phyloP scores from a whole-genome alignment of 1,140 invertebrate genomes.

The Panagrolaimus sp. region DNA sequence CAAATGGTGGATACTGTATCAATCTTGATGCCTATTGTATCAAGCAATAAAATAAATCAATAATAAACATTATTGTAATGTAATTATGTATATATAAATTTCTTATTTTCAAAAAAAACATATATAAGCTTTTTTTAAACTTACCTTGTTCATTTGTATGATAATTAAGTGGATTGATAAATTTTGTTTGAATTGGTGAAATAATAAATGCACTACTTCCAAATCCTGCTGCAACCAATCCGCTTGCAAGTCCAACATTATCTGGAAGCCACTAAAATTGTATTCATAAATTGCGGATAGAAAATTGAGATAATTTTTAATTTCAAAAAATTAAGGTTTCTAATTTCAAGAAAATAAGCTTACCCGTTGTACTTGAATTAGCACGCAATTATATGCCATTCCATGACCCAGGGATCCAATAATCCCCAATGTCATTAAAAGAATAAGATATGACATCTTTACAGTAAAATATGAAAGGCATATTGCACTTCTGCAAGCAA shows the following conservation, averaged over 20 bases:
- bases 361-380: conserved; percentile 41
- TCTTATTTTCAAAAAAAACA: too few relatives aligned
- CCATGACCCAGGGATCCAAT: conserved; percentile 35
- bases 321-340: too few relatives aligned
- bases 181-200: conserved; percentile 40
- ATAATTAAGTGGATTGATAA: conserved; percentile 41
- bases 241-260: conserved; percentile 33
- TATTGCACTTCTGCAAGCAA: conserved; percentile 22
- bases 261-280: conserved; percentile 38
- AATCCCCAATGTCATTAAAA: conserved; percentile 33
- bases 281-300: neutral
- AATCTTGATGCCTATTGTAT: too few relatives aligned
- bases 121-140: neutral
- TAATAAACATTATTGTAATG: too few relatives aligned
- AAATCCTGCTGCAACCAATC: conserved; percentile 41
- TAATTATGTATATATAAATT: too few relatives aligned
- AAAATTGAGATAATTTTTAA: too few relatives aligned
- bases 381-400: conserved; percentile 36
- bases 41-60: too few relatives aligned
- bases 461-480: conserved; percentile 39
- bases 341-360: neutral
- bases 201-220: conserved; percentile 38
- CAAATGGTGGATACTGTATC: too few relatives aligned
- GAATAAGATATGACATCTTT: conserved; percentile 33
- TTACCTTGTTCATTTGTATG: conserved; percentile 29